Evolutionary conservation across 1,140 invertebrate genomes (phyloP).

Genomic region (Pollicipes pollicipes): DNA sequence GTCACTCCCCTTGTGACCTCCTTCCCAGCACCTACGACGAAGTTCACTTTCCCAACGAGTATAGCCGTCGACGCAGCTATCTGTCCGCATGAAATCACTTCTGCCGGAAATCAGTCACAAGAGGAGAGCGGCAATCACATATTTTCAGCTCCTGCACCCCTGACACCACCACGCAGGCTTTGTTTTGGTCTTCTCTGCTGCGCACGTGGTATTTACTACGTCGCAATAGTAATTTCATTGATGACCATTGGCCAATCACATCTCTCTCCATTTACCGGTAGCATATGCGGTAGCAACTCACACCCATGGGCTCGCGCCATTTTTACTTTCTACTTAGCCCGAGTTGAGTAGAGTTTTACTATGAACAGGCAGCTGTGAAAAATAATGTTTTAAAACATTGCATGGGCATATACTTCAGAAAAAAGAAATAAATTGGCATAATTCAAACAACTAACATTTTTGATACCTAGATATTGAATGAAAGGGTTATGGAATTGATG

Average conservation of each 20-base stretch:
- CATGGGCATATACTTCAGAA: too few relatives aligned
- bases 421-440: too few relatives aligned
- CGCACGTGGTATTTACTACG: conserved; percentile 1
- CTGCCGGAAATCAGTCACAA: neutral
- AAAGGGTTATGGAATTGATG: too few relatives aligned
- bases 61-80: neutral
- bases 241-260: neutral
- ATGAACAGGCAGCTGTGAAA: too few relatives aligned
- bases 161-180: neutral
- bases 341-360: neutral
- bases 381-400: too few relatives aligned
- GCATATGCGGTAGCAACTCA: neutral
- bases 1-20: neutral
- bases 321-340: neutral
- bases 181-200: neutral
- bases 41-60: neutral
- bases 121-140: neutral
- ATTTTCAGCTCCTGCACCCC: neutral
- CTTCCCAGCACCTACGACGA: neutral
- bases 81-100: neutral
- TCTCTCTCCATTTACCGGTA: neutral
- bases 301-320: neutral
- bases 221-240: neutral
- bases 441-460: too few relatives aligned
- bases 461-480: too few relatives aligned